phyloP scores from a whole-genome alignment of 2,797 vertebrate genomes.

The Antrozous pallidus region DNA sequence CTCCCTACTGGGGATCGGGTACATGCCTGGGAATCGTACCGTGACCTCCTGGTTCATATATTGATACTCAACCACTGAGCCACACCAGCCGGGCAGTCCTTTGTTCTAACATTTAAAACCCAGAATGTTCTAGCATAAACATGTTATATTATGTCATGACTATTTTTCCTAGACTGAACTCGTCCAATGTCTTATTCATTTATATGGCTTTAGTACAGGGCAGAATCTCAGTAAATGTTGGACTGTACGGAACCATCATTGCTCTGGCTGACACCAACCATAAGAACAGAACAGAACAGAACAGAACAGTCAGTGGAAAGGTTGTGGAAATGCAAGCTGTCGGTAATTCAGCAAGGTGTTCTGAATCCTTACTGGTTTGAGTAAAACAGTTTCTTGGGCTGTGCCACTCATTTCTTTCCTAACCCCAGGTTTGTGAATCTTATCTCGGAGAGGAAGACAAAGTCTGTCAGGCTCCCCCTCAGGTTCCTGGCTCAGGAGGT shows the following conservation, averaged over 20 bases:
- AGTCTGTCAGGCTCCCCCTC: conserved; percentile 85
- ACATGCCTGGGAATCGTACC: too few relatives aligned
- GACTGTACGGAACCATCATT: not conserved
- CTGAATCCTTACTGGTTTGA: not conserved
- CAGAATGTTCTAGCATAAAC: not conserved
- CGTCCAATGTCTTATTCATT: conserved; percentile 22
- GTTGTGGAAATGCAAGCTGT: conserved; percentile 37
- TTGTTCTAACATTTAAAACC: conserved; percentile 19
- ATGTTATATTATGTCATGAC: not conserved
- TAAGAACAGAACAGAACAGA: conserved; percentile 24
- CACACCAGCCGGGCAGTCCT: not conserved
- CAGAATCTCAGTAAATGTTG: conserved; percentile 26
- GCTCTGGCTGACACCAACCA: conserved; percentile 4
- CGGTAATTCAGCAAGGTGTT: conserved; percentile 49
- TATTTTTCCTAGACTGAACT: conserved; percentile 33
- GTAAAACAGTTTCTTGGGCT: conserved; percentile 51
- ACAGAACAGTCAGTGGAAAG: conserved; percentile 37
- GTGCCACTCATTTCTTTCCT: conserved; percentile 57
- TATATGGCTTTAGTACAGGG: conserved; percentile 16
- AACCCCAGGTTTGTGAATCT: conserved; percentile 91
- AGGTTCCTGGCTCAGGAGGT: conserved; percentile 90
- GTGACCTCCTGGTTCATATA: too few relatives aligned
- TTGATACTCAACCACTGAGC: too few relatives aligned
- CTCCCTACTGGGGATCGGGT: too few relatives aligned
- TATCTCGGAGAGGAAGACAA: conserved; percentile 93